phyloP scores from a whole-genome alignment of 1,140 invertebrate genomes.

The Anastrepha obliqua region DNA sequence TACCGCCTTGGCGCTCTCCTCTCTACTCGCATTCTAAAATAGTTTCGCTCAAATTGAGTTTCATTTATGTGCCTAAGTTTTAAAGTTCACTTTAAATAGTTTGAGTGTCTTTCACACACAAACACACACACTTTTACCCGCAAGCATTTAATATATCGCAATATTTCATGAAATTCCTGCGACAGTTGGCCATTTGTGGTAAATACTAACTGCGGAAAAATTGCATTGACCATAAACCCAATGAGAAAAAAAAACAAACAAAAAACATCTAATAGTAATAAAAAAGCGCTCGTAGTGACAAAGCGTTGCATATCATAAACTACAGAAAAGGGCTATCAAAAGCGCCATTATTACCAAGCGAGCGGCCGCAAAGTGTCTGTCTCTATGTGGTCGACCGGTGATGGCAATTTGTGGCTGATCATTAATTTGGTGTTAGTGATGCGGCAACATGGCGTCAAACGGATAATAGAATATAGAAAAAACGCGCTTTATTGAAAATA shows the following conservation, averaged over 20 bases:
- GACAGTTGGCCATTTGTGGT: background rate
- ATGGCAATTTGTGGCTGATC: conserved; percentile 42
- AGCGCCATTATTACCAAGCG: background rate
- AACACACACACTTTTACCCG: background rate
- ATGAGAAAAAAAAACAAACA: background rate
- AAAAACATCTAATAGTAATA: background rate
- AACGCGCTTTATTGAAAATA: background rate
- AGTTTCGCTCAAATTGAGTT: too few species aligned
- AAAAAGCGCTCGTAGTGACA: background rate
- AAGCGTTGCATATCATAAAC: conserved; percentile 3
- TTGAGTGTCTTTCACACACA: too few species aligned
- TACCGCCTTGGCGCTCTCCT: too few species aligned
- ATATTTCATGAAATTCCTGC: background rate
- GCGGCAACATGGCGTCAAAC: background rate
- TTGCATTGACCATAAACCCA: background rate
- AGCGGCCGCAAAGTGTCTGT: background rate
- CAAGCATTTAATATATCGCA: background rate
- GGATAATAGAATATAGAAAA: background rate
- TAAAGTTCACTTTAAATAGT: too few species aligned
- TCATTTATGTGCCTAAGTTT: too few species aligned
- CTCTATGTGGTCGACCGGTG: background rate
- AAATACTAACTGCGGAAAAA: background rate
- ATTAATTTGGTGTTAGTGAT: conserved; percentile 49
- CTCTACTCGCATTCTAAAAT: too few species aligned
- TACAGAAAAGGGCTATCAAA: background rate